These are phyloP conservation scores for Steinernema khuongi DNA, from an alignment of 1,140 invertebrate genomes.

Conservation along the genomic window DNA sequence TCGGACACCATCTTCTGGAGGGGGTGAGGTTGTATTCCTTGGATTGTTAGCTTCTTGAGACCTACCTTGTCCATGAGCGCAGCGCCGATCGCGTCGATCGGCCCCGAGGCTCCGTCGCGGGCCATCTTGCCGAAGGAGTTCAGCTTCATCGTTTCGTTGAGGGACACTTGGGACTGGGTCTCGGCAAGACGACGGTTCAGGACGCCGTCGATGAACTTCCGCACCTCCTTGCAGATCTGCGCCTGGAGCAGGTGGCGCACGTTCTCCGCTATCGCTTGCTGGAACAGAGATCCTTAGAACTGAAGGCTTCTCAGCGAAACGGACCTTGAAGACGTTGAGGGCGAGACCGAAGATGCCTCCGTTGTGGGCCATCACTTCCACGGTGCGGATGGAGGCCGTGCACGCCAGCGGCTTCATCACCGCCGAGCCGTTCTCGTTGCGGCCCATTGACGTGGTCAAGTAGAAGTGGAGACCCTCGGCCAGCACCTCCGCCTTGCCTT, in stretches of 20 bases:
- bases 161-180: conserved; percentile 24
- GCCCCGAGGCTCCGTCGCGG: not conserved
- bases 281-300: conserved; percentile 1
- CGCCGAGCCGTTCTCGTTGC: conserved; percentile 19
- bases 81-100: not conserved
- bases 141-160: not conserved
- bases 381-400: conserved; percentile 1
- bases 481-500: conserved; percentile 37
- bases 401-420: not conserved
- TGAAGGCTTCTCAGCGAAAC: not conserved
- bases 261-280: conserved; percentile 37
- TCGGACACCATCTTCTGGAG: conserved; percentile 28
- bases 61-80: conserved; percentile 7
- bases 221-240: conserved; percentile 36
- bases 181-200: conserved; percentile 35
- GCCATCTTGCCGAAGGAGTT: conserved; percentile 4
- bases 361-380: conserved; percentile 39
- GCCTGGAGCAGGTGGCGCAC: conserved; percentile 31
- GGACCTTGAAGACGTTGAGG: conserved; percentile 36
- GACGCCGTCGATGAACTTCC: conserved; percentile 36
- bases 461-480: conserved; percentile 36
- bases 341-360: conserved; percentile 39
- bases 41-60: not conserved
- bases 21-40: not conserved
- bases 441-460: conserved; percentile 32